A percentile compares a stretch with the other conserved stretches of the same genome.
These are phyloP conservation scores for Atherix ibis DNA, from an alignment of 2,888 invertebrate species.

Conservation along the genomic window DNA sequence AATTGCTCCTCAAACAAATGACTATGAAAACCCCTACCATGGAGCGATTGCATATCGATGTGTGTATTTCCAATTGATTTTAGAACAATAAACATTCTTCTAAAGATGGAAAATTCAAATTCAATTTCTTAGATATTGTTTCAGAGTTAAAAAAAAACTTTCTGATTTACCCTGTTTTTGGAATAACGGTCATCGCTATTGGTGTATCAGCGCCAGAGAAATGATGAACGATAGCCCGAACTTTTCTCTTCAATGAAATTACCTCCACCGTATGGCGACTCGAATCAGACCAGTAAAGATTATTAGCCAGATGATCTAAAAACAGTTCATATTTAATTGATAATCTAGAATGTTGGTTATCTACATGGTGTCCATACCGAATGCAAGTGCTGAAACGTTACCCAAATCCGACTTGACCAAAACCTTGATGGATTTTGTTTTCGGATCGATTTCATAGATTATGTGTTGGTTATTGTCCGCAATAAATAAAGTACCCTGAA, in stretches of 20 bases:
- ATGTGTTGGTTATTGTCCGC: constrained; percentile 35
- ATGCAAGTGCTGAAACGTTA: constrained; percentile 40
- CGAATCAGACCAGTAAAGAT: constrained; percentile 56
- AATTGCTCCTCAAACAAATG: constrained; percentile 27
- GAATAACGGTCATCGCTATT: constrained; percentile 47
- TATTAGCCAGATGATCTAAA: constrained; percentile 52
- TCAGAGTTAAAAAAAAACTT: not conserved
- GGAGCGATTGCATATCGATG: constrained; percentile 52
- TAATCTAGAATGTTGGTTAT: not conserved
- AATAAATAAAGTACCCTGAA: constrained; percentile 36
- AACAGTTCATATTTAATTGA: constrained; percentile 8
- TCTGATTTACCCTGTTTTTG: constrained; percentile 21
- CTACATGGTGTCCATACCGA: constrained; percentile 29
- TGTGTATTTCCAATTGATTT: constrained; percentile 33
- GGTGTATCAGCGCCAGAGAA: constrained; percentile 45
- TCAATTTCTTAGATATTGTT: not conserved
- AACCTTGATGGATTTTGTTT: constrained; percentile 15
- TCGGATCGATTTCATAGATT: constrained; percentile 32
- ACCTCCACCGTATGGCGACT: constrained; percentile 47
- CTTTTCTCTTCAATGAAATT: constrained; percentile 41
- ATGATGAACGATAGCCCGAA: constrained; percentile 43
- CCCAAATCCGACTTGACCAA: constrained; percentile 34
- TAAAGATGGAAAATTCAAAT: constrained; percentile 21
- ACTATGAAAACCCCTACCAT: constrained; percentile 38
- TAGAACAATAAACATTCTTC: constrained; percentile 48